These are phyloP conservation scores for Rhamphomyia laevipes DNA, from an alignment of 2,888 invertebrate species.

Conservation along the genomic window DNA sequence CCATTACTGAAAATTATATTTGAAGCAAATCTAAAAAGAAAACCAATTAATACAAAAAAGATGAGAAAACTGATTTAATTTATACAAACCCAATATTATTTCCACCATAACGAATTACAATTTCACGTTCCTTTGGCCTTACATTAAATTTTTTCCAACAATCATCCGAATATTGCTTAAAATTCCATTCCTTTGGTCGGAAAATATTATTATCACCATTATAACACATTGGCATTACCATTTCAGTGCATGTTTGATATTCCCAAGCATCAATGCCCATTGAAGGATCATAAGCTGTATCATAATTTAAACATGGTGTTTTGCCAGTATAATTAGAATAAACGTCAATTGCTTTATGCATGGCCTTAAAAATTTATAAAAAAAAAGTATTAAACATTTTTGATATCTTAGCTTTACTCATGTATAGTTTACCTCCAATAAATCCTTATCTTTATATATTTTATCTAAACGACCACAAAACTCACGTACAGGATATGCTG, in stretches of 20 bases:
- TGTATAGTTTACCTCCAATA: constrained; percentile 11
- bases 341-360: constrained; percentile 58
- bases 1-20: constrained; percentile 79
- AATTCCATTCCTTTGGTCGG: constrained; percentile 62
- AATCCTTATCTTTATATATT: constrained; percentile 12
- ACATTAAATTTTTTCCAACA: constrained; percentile 63
- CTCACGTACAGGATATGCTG: constrained; percentile 68
- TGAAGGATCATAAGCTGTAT: constrained; percentile 42
- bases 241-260: constrained; percentile 88
- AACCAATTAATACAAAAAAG: not conserved
- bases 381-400: not conserved
- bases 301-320: constrained; percentile 54
- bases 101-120: constrained; percentile 71
- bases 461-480: constrained; percentile 45
- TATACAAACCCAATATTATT: constrained; percentile 44
- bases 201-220: constrained; percentile 74
- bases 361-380: constrained; percentile 37
- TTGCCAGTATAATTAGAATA: constrained; percentile 74
- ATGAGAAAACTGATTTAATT: constrained; percentile 36
- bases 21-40: constrained; percentile 39
- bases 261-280: constrained; percentile 66
- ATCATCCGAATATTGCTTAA: constrained; percentile 46
- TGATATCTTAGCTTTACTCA: too few species aligned
- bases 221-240: constrained; percentile 91
- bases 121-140: constrained; percentile 52